phyloP scores from a whole-genome alignment of 2,113 vertebrate species.

The Rousettus leschenaultii region DNA sequence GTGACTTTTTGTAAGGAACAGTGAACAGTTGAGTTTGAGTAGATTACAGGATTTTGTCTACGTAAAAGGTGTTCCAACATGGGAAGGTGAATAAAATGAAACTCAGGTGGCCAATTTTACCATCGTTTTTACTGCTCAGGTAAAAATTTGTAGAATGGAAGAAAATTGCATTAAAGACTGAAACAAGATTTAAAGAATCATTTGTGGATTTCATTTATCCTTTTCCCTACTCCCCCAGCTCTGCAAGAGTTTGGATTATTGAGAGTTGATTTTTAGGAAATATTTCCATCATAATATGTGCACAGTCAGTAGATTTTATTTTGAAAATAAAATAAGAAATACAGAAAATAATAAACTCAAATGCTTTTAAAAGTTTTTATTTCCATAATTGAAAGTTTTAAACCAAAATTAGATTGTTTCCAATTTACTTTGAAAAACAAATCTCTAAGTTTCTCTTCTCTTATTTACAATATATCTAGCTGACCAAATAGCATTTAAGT shows the following conservation, averaged over 20 bases:
- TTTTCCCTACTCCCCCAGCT: not conserved
- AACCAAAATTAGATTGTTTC: constrained; percentile 50
- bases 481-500: constrained; percentile 34
- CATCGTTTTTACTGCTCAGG: constrained; percentile 37
- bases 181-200: constrained; percentile 49
- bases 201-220: not conserved
- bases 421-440: constrained; percentile 59
- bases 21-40: not conserved
- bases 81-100: constrained; percentile 26
- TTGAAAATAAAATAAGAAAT: constrained; percentile 66
- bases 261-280: constrained; percentile 43
- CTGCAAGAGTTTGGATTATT: constrained; percentile 3
- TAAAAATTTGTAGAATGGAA: not conserved
- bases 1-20: not conserved
- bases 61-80: not conserved
- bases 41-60: not conserved
- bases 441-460: constrained; percentile 51
- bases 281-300: constrained; percentile 35
- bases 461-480: constrained; percentile 48
- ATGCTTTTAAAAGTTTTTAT: constrained; percentile 50
- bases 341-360: constrained; percentile 57
- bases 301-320: constrained; percentile 49
- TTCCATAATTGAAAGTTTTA: constrained; percentile 61
- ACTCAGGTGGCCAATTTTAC: not conserved
- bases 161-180: constrained; percentile 30